Evolutionary conservation across 2,888 invertebrate species (phyloP).

Genomic region (Chalcosyrphus nemorum): DNA sequence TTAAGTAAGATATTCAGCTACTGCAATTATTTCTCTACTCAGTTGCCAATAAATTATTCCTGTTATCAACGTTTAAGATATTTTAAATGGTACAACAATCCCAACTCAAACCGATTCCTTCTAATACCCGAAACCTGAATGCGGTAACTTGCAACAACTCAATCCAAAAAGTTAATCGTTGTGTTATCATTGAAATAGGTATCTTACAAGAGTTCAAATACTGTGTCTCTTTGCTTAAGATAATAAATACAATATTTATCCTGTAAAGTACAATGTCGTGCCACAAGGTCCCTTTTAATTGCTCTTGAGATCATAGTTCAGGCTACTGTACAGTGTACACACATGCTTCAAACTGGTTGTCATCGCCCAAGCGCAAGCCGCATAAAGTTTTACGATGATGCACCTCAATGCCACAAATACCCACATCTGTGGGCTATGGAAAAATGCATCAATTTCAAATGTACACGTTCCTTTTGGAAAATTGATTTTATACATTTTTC

Average conservation of each 20-base stretch:
- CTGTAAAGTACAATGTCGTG: neutral
- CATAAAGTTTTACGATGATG: neutral
- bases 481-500: neutral
- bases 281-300: neutral
- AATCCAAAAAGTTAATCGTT: neutral
- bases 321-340: neutral
- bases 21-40: too few species aligned
- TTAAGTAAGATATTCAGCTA: too few species aligned
- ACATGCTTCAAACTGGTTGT: neutral
- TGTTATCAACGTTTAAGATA: too few species aligned
- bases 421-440: neutral
- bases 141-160: too few species aligned
- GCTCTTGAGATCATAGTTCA: neutral
- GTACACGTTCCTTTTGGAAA: neutral
- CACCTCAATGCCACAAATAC: neutral
- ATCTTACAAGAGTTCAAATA: slow-evolving; percentile 3
- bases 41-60: too few species aligned
- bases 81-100: too few species aligned
- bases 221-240: slow-evolving; percentile 17
- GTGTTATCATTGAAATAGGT: neutral
- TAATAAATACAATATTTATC: neutral
- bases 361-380: neutral
- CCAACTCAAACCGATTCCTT: too few species aligned
- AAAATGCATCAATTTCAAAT: neutral
- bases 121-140: too few species aligned